These are phyloP conservation scores for Marasmarcha lunaedactyla DNA, from an alignment of 2,888 invertebrate genomes.

Conservation along the genomic window DNA sequence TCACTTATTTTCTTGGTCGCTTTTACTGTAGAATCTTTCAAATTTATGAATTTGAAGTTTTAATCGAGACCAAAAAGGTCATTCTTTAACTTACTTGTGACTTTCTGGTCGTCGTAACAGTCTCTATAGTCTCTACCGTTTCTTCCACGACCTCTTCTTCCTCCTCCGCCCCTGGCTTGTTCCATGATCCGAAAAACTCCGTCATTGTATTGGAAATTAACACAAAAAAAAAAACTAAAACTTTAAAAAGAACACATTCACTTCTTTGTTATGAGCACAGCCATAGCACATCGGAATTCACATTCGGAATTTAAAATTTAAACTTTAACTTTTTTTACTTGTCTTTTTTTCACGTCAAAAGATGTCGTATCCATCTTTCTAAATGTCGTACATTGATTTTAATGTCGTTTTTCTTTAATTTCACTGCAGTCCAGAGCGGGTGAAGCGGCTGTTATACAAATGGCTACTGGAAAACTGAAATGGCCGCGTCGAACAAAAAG, in stretches of 20 bases:
- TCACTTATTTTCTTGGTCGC: too few relatives aligned
- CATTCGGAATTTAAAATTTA: neutral
- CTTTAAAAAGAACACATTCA: conserved; percentile 48
- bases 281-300: neutral
- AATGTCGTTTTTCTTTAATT: neutral
- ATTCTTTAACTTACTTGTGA: conserved; percentile 39
- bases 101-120: conserved; percentile 48
- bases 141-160: conserved; percentile 28
- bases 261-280: conserved; percentile 30
- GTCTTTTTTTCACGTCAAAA: neutral
- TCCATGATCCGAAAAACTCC: conserved; percentile 63
- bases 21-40: too few relatives aligned
- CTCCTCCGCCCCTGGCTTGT: conserved; percentile 26
- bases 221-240: conserved; percentile 11
- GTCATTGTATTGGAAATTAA: conserved; percentile 40
- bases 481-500: conserved; percentile 68
- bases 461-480: conserved; percentile 71
- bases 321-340: neutral
- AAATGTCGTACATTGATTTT: neutral
- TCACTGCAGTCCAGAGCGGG: conserved; percentile 51
- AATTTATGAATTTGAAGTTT: too few relatives aligned
- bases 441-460: conserved; percentile 62
- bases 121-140: conserved; percentile 46
- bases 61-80: too few relatives aligned
- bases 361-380: conserved; percentile 14